phyloP scores from a whole-genome alignment of 2,113 vertebrate genomes.

The Pseudonaja textilis region DNA sequence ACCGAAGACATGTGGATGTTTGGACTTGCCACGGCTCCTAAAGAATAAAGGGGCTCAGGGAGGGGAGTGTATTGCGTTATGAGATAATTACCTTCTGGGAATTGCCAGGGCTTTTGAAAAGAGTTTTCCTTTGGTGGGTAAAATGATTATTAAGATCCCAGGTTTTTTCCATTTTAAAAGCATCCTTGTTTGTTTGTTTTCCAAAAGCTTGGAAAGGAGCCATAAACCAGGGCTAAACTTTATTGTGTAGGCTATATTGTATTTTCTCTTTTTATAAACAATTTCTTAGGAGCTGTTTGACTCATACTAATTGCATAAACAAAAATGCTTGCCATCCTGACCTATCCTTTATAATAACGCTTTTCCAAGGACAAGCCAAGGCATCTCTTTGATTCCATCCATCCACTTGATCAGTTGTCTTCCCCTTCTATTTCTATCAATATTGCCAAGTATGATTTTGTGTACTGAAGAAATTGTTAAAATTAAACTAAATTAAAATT shows the following conservation, averaged over 20 bases:
- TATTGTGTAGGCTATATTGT: conserved; percentile 43
- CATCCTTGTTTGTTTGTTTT: background rate
- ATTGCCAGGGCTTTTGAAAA: background rate
- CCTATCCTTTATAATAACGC: background rate
- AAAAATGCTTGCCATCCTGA: background rate
- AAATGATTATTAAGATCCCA: background rate
- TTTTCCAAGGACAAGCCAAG: background rate
- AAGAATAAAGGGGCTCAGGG: background rate
- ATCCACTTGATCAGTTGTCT: background rate
- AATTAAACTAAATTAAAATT: background rate
- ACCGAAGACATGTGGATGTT: background rate
- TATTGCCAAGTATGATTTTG: background rate
- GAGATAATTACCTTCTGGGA: background rate
- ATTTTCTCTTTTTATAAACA: background rate
- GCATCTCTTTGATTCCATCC: background rate
- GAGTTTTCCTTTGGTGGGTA: background rate
- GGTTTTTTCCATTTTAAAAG: background rate
- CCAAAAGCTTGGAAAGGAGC: background rate
- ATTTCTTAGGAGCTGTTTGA: background rate
- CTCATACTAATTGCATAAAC: background rate
- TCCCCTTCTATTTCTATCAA: background rate
- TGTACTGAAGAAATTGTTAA: background rate
- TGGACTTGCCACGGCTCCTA: background rate
- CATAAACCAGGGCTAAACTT: background rate
- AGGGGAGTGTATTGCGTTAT: background rate